Conservation (phyloP, 2,113 vertebrate species). For the Naja naja region DNA sequence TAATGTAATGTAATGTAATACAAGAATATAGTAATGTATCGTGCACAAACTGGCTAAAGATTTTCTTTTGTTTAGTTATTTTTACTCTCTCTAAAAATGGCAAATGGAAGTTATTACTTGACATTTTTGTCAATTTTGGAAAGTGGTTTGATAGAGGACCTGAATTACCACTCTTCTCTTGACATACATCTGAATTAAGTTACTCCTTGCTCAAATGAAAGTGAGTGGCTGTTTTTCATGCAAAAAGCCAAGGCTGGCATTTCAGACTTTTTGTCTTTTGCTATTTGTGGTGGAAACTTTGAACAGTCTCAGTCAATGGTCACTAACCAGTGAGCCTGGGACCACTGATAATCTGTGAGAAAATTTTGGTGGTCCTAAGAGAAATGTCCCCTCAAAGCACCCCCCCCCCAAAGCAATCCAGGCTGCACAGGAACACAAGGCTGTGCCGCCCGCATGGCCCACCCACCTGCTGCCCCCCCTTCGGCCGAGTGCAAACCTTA, state of each 20-base stretch:
- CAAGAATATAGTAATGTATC: not conserved
- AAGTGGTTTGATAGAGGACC: not conserved
- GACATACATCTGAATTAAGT: not conserved
- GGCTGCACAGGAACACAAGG: too few relatives aligned
- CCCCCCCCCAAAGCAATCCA: too few relatives aligned
- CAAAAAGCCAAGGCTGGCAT: not conserved
- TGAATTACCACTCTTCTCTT: not conserved
- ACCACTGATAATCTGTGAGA: too few relatives aligned
- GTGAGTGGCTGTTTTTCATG: not conserved
- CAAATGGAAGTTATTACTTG: not conserved
- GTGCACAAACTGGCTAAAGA: not conserved
- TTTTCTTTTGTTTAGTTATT: not conserved
- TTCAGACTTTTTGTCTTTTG: conserved; percentile 7
- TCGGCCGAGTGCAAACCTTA: too few relatives aligned
- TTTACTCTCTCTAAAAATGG: not conserved
- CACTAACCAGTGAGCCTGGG: too few relatives aligned
- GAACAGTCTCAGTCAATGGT: not conserved
- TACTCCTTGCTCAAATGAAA: not conserved
- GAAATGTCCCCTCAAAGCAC: too few relatives aligned
- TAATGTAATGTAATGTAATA: too few relatives aligned
- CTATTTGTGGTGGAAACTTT: not conserved
- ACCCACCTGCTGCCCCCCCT: too few relatives aligned
- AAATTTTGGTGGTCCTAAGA: too few relatives aligned
- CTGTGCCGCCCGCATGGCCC: too few relatives aligned
- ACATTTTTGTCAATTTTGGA: not conserved